Evolutionary conservation across 2,888 invertebrate species (phyloP), one percentile per base, ranked within the genome.

Genomic region (Hermaeophaga mercurialis): DNA sequence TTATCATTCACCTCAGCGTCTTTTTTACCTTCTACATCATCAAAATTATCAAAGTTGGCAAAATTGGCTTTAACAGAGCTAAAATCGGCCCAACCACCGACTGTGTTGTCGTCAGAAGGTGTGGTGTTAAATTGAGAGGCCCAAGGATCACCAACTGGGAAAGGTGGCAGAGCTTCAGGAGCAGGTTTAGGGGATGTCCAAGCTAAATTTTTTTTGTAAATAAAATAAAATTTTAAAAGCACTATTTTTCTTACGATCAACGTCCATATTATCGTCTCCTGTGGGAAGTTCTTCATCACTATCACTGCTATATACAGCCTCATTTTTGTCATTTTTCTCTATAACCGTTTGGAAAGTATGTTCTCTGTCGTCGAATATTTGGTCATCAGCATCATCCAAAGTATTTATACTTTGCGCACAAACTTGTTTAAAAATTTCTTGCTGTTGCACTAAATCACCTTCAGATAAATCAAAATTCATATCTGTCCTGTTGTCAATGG

Each of bases 381-480:
- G 77, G 64, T 78, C 72, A 54, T 78, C 78, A 9, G 74, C 73
- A 46, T 76, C 73, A 47, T 74, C 75, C 18, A 77, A 61, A 1
- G 77, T 75, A 58, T 75, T 75, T 36, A 76, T 75, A 44, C 70
- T 75, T 61, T 76, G 75, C 17, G 75, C 70, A 61, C 77, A 77
- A 46, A 85, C 82, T 73, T 85, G 84, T 67, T 85, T 84, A 75
- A 87, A 87, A 72, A 85, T 74, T 57, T 85, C 83, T 48, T 82
- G 79, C 53, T 76, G 75, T 50, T 77, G 75, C 47, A 79, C 77
- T 58, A 78, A 70, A 62, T 80, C 80, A 54, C 79, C 79, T 64
- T 81, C 81, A 49, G 77, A 77, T 47, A 81, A 67, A 62, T 77
- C 78, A 66, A 81, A 81, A 63, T 76, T 77, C 65, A 75, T 72